These are phyloP conservation scores for Butastur rufipennis DNA, from an alignment of 2,113 vertebrate genomes.

Conservation along the genomic window DNA sequence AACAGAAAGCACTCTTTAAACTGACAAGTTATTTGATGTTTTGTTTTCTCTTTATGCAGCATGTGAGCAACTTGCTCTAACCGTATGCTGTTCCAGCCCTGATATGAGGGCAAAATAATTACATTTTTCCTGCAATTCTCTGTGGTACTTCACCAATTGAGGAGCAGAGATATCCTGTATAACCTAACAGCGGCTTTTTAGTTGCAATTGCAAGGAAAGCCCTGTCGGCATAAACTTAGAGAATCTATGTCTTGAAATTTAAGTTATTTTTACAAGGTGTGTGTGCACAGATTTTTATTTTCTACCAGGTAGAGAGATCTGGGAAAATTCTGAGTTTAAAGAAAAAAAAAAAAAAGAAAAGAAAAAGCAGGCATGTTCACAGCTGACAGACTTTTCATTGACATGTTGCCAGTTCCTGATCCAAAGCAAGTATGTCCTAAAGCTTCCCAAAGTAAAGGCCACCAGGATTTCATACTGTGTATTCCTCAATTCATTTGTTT, in stretches of 20 bases:
- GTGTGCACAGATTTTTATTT: neutral
- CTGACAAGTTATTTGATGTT: conserved; percentile 5
- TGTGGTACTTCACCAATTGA: neutral
- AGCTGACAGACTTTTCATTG: neutral
- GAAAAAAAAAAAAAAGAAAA: no score
- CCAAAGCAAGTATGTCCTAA: neutral
- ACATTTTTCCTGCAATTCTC: neutral
- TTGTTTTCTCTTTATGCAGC: conserved; percentile 1
- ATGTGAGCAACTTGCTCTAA: neutral
- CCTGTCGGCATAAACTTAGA: neutral
- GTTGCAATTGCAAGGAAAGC: neutral
- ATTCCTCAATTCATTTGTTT: neutral
- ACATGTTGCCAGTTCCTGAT: neutral
- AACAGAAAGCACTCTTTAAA: neutral
- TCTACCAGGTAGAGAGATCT: neutral
- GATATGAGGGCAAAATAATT: conserved; percentile 24
- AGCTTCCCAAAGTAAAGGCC: neutral
- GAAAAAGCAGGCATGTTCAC: neutral
- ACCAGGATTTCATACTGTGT: neutral
- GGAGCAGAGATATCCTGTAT: neutral
- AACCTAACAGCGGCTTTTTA: neutral
- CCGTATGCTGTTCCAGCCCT: neutral
- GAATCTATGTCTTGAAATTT: neutral
- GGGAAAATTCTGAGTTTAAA: neutral
- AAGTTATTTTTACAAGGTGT: neutral